Base-by-base conservation (phyloP, 2,888 invertebrate genomes). In the Tigriopus californicus region DNA sequence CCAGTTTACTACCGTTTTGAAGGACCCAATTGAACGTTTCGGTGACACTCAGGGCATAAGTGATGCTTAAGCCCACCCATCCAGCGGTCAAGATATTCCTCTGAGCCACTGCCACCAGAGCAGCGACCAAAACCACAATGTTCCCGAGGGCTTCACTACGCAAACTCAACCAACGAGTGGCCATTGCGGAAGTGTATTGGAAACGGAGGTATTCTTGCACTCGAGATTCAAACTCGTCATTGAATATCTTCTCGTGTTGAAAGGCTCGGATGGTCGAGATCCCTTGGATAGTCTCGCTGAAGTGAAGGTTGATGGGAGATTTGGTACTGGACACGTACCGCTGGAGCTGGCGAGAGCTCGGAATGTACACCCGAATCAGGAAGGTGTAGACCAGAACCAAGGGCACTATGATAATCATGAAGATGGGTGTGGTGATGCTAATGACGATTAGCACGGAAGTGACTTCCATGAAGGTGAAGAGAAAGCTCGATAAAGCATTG, bases 1-100 rank as follows among this genome's bases (percentile, higher is more conserved):
- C 97, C 48, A 97, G 84, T 69, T 95, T 94, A 1, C 90, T 88
- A 0, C 89, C 86, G 87, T 92, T 91, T 64, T 94, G 78, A 24
- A 97, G 92, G 66, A 97, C 75, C 89, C 92, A 94, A 73, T 94
- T 97, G 47, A 97, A 75, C 0, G 89, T 91, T 11, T 42, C 56
- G 1, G 42, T 42, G 2, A 20, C 6, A 5, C n/a, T 13, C 56
- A 56, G 8, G 2, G 56, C 40, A 22, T 76, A 77, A 11, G 73
- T 72, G 58, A 77, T 71, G 6, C 75, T 74, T 20, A 77, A 67
- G 42, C 77, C 77, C 54, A 75, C 76, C 56, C 74, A 69, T 58
- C 77, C 76, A 58, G 74, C 72, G 13, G 71, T 71, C 10, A 76
- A 64, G 4, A 66, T 66, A 22, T 64, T 65, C 44, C 73, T 65